phyloP scores from a whole-genome alignment of 2,888 invertebrate genomes.

The Plebejus melissa region DNA sequence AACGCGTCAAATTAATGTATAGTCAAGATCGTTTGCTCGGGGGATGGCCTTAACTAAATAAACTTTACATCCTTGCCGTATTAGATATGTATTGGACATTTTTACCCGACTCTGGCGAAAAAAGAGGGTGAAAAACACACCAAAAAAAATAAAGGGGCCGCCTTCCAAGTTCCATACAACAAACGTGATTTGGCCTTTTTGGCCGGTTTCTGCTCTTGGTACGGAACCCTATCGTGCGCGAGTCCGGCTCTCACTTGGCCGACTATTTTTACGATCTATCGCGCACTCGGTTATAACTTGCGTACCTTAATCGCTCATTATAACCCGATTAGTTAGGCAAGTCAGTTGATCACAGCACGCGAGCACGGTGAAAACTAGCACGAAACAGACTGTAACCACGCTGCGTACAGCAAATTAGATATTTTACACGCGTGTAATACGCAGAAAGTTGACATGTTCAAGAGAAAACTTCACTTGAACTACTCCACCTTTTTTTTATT shows the following conservation, averaged over 20 bases:
- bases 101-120: background rate
- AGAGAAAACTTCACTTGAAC: too few relatives aligned
- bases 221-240: too few relatives aligned
- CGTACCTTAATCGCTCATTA: background rate
- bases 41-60: background rate
- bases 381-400: background rate
- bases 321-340: background rate
- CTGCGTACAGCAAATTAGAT: background rate
- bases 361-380: background rate
- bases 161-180: too few relatives aligned
- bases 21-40: too few relatives aligned
- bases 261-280: background rate
- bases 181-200: too few relatives aligned
- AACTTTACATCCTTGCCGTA: background rate
- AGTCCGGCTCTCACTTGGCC: too few relatives aligned
- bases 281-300: background rate
- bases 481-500: too few relatives aligned
- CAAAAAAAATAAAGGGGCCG: too few relatives aligned
- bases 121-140: too few relatives aligned
- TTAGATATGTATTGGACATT: background rate
- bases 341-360: background rate
- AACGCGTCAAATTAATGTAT: too few relatives aligned
- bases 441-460: too few relatives aligned
- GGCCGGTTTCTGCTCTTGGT: too few relatives aligned
- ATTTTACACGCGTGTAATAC: background rate